Evolutionary conservation across 1,140 invertebrate species (phyloP).

Genomic region (Melipona quadrifasciata): DNA sequence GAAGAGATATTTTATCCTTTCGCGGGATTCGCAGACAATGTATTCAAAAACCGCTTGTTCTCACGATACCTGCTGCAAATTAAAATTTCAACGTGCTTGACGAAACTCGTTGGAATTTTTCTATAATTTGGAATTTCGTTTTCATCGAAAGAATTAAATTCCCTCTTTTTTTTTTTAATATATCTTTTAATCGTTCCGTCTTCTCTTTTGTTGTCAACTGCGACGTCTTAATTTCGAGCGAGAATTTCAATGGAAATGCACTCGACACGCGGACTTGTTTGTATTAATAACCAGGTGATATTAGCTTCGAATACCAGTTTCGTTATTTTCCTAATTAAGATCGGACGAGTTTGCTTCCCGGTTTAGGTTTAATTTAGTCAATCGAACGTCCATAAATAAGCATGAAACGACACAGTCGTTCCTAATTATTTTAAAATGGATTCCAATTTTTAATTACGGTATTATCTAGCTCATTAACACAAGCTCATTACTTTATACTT

Average conservation of each 20-base stretch:
- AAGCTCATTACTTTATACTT: background rate
- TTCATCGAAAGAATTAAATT: background rate
- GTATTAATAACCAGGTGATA: conserved; percentile 21
- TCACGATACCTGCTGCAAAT: no score
- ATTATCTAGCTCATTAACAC: background rate
- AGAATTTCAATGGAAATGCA: background rate
- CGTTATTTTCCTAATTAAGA: background rate
- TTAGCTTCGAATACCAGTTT: background rate
- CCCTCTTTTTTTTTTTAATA: no score
- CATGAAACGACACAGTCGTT: background rate
- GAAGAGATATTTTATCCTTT: no score
- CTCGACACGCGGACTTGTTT: background rate
- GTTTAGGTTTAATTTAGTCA: background rate
- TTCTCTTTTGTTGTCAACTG: background rate
- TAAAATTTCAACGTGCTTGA: no score
- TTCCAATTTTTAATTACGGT: background rate
- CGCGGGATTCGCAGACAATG: no score
- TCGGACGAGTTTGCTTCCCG: background rate
- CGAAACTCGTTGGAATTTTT: no score
- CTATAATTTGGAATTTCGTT: background rate
- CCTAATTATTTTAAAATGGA: background rate
- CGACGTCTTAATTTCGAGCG: no score
- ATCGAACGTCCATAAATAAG: background rate
- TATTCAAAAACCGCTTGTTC: no score
- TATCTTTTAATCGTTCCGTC: background rate